These are phyloP conservation scores for Oryzias melastigma DNA, from an alignment of 2,113 vertebrate species.

Conservation along the genomic window DNA sequence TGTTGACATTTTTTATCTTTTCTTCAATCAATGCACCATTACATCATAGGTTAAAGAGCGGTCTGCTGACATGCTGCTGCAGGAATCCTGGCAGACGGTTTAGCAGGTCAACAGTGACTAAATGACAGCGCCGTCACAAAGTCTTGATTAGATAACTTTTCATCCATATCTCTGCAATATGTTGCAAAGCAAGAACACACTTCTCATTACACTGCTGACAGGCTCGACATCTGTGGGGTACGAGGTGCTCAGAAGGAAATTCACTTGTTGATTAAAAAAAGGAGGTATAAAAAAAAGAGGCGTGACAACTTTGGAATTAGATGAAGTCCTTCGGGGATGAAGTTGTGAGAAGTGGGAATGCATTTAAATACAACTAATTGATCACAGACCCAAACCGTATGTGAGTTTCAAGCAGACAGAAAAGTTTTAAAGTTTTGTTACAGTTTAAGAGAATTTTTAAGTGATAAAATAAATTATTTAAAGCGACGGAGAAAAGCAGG, in stretches of 20 bases:
- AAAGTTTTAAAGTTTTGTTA: too few relatives aligned
- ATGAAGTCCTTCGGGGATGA: conserved; percentile 25
- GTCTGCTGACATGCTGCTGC: conserved; percentile 28
- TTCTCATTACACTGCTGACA: conserved; percentile 62
- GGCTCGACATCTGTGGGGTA: conserved; percentile 40
- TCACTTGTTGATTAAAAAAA: conserved; percentile 56
- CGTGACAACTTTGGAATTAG: conserved; percentile 34
- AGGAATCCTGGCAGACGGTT: conserved; percentile 40
- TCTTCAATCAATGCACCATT: too few relatives aligned
- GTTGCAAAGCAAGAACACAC: conserved; percentile 51
- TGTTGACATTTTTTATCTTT: too few relatives aligned
- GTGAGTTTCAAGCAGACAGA: background rate
- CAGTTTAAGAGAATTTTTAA: too few relatives aligned
- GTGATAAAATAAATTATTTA: too few relatives aligned
- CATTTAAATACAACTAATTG: conserved; percentile 4
- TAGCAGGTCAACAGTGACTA: conserved; percentile 66
- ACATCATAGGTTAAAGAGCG: background rate
- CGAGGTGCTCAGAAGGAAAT: conserved; percentile 40
- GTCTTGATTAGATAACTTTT: conserved; percentile 74
- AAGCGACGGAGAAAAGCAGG: too few relatives aligned
- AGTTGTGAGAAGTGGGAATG: conserved; percentile 10
- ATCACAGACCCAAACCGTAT: background rate
- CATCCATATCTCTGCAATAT: conserved; percentile 74
- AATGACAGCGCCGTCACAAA: conserved; percentile 56
- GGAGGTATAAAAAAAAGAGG: background rate